Base-by-base conservation (phyloP, 2,888 invertebrate genomes). In the Agonopterix subpropinquella region DNA sequence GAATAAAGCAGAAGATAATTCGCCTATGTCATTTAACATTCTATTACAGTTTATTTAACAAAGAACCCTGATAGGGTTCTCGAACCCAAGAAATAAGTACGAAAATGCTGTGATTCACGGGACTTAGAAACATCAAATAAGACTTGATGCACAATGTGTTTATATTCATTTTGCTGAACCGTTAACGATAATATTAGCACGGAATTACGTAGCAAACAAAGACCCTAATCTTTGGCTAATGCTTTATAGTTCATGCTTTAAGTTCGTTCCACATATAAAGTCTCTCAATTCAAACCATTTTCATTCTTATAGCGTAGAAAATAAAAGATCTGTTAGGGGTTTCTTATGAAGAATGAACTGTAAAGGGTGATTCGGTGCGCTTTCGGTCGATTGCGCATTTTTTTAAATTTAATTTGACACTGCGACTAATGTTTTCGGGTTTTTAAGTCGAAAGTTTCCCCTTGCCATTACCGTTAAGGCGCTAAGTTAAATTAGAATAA, bases 311-410 rank as follows among this genome's bases (percentile, higher is more conserved):
- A 28, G 28, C 28, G 28, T 28, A 28, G 28, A 28, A 28, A 28
- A 28, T 28, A 28, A 28, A 28, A 28, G 28, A 28, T 28, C 8
- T 11, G 4, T 11, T 13, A 42, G 8, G 11, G 11, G n/a, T 11
- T 41, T n/a, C n/a, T 10, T 41, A 11, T 5, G 42, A 11, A 13
- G 11, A 13, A 15, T 15, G 5, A 5, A 28, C 28, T 28, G 28
- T 28, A n/a, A 18, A 64, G 83, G 79, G 77, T 64, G 72, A 82
- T 85, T 82, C 59, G 80, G 50, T 52, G 59, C 77, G 78, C 79
- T 71, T 62, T 54, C 64, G 64, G 59, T 64, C 61, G 76, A 77
- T 76, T 77, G 72, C 65, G 67, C 70, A 64, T 73, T 71, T 74
- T 64, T 61, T 61, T 44, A 63, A 64, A 64, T 70, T 62, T 65